phyloP scores from a whole-genome alignment of 1,140 invertebrate species.

The Drosophila arawakana region DNA sequence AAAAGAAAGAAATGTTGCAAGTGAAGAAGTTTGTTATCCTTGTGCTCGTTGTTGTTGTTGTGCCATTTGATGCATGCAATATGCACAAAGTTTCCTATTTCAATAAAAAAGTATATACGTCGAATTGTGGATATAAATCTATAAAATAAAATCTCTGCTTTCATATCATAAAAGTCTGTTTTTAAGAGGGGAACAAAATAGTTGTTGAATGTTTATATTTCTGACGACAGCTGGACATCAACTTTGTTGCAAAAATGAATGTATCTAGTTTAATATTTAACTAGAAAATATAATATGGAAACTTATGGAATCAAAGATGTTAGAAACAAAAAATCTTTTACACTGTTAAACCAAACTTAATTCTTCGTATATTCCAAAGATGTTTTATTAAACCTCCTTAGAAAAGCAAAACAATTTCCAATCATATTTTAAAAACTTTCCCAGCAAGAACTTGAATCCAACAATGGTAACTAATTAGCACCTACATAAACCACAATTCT shows the following conservation, averaged over 20 bases:
- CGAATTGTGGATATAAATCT: slow-evolving; percentile 75
- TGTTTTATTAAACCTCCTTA: not conserved
- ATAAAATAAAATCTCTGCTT: slow-evolving; percentile 71
- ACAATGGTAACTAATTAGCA: slow-evolving; percentile 69
- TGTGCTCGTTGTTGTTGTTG: slow-evolving; percentile 26
- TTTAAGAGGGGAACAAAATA: not conserved
- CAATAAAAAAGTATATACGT: slow-evolving; percentile 67
- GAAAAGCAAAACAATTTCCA: no score
- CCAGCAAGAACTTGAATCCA: not conserved
- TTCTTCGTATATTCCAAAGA: no score
- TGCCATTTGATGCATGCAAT: slow-evolving; percentile 80
- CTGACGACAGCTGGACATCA: slow-evolving; percentile 51
- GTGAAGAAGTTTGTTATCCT: slow-evolving; percentile 46
- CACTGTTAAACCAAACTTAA: no score
- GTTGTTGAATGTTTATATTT: slow-evolving; percentile 50
- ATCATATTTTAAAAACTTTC: slow-evolving; percentile 1
- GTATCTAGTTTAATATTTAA: not conserved
- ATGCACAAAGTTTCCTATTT: slow-evolving; percentile 82
- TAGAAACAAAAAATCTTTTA: not conserved
- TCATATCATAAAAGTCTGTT: slow-evolving; percentile 66
- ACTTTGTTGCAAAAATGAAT: slow-evolving; percentile 16
- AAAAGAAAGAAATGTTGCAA: slow-evolving; percentile 50
- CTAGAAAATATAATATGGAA: not conserved
- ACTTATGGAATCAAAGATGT: not conserved
- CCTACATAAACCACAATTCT: slow-evolving; percentile 56